Conservation (phyloP, 2,888 invertebrate genomes). For the Tiliacea aurago region DNA sequence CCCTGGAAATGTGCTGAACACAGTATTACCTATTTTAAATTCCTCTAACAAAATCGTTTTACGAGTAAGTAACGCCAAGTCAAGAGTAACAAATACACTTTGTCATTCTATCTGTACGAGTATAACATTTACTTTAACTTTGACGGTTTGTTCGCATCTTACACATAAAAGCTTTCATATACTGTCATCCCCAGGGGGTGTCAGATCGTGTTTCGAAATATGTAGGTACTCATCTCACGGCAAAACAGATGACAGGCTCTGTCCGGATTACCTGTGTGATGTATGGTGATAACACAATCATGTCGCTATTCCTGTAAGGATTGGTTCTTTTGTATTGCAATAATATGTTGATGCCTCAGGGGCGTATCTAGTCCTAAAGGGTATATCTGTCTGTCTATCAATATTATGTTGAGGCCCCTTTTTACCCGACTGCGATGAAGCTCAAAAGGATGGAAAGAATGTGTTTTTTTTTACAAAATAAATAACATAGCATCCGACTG, state of each 20-base stretch:
- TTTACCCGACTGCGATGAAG: not conserved
- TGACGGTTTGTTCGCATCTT: constrained; percentile 42
- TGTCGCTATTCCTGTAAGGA: not conserved
- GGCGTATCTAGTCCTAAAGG: not conserved
- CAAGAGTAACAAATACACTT: constrained; percentile 41
- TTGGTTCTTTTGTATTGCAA: constrained; percentile 7
- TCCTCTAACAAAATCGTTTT: constrained; percentile 11
- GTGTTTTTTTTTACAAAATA: not conserved
- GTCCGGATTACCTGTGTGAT: constrained; percentile 37
- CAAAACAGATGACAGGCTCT: constrained; percentile 35
- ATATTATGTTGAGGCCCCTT: not conserved
- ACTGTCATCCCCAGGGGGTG: constrained; percentile 38
- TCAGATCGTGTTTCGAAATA: constrained; percentile 32
- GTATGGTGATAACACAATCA: constrained; percentile 43
- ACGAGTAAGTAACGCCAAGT: not conserved
- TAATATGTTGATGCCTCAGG: not conserved
- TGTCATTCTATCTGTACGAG: constrained; percentile 35
- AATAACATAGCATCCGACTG: no score
- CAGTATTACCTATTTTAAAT: not conserved
- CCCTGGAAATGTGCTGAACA: not conserved
- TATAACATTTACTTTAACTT: constrained; percentile 45
- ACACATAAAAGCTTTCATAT: constrained; percentile 40
- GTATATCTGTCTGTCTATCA: not conserved
- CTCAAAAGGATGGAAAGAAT: not conserved
- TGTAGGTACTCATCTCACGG: constrained; percentile 26